phyloP scores from a whole-genome alignment of 2,113 vertebrate species.

The Salvelinus namaycush region DNA sequence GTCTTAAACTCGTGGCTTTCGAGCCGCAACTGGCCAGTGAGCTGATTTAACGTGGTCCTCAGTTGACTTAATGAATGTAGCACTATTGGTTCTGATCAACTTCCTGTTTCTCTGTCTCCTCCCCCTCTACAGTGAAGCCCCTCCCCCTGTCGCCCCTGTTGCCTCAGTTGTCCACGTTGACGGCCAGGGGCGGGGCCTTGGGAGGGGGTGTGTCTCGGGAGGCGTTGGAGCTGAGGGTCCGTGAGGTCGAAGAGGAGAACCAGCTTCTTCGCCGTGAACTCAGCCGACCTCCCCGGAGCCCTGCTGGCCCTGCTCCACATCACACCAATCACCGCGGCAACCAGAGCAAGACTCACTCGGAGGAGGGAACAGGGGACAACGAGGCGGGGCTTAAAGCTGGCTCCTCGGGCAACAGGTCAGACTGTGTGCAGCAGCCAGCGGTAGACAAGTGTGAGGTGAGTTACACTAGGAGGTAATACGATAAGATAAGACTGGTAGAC shows the following conservation, averaged over 20 bases:
- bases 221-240: conserved; percentile 87
- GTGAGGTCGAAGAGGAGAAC: conserved; percentile 95
- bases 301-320: conserved; percentile 27
- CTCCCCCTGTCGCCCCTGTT: conserved; percentile 88
- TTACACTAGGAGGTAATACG: not conserved
- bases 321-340: conserved; percentile 72
- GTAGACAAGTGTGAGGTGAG: conserved; percentile 98
- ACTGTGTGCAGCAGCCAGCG: conserved; percentile 88
- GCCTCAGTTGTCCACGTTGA: conserved; percentile 78
- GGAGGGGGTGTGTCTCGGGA: conserved; percentile 73
- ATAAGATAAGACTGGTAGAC: conserved; percentile 75
- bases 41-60: too few relatives aligned
- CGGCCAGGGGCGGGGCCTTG: conserved; percentile 63
- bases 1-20: too few relatives aligned
- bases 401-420: conserved; percentile 84
- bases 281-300: conserved; percentile 78
- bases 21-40: too few relatives aligned
- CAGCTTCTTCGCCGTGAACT: conserved; percentile 86
- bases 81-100: too few relatives aligned
- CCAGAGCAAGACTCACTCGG: conserved; percentile 86
- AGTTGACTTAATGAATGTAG: too few relatives aligned
- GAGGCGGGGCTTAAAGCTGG: conserved; percentile 82
- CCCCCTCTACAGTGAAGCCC: conserved; percentile 82
- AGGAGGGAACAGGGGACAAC: conserved; percentile 90
- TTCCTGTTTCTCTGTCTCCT: conserved; percentile 13